Evolutionary conservation across 1,140 invertebrate species (phyloP), one percentile per base, ranked within the genome.

Genomic region (Anthonomus grandis): DNA sequence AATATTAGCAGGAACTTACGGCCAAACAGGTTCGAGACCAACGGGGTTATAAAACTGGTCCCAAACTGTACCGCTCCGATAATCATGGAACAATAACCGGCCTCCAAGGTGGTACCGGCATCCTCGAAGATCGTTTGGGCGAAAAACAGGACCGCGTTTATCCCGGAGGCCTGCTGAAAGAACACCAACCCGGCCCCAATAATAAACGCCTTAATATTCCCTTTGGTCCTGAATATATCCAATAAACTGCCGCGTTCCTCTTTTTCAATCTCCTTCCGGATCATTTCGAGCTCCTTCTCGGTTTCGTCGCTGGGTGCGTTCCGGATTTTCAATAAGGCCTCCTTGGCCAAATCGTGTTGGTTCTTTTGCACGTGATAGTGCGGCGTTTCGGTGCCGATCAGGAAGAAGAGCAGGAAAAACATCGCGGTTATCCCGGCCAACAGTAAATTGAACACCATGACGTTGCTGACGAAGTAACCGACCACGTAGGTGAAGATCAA

Each of bases 131-230:
- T 92, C 0, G 73, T 76, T 37, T 85, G 80, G 57, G 88, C 83
- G 70, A 89, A 91, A 70, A 91, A 91, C 17, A 92, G 79, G 0
- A 94, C 84, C 3, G 86, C 86, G 70, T 91, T 92, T 64, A 90
- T 89, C 15, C 90, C 90, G 1, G 83, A 86, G 8, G 90, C 74
- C 70, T 90, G 87, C 65, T 90, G 88, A 70, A 87, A 85, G 44
- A 80, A 71, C 39, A 89, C 83, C 25, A 93, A 73, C 1, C 81
- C 79, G 48, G 84, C 80, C 0, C 83, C 85, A 25, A 89, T 84
- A 31, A 86, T 75, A 47, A 93, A 71, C 0, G 83, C 85, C 58
- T 83, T 86, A 12, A 78, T 73, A 64, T 82, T 80, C 2, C 75
- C 72, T 38, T 74, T 75, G 4, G 73, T 76, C 17, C 66, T 77